Evolutionary conservation across 2,888 invertebrate species (phyloP).

Genomic region (Hoplodrina ambigua): DNA sequence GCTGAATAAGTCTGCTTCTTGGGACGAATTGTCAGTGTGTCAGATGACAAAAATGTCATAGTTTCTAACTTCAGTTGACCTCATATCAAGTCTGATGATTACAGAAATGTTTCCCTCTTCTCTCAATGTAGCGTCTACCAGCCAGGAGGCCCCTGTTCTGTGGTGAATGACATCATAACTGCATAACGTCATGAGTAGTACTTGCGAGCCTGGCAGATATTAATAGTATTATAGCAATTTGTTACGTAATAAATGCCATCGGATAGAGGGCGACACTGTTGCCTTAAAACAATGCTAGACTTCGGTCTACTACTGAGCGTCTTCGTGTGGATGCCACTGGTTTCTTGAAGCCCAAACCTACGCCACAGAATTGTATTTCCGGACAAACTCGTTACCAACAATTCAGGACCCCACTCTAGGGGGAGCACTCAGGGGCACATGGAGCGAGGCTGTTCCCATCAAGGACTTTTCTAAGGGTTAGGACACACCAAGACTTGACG

Average conservation of each 20-base stretch:
- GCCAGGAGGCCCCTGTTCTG: not conserved
- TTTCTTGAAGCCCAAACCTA: too few relatives aligned
- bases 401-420: not conserved
- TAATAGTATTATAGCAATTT: not conserved
- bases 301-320: not conserved
- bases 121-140: not conserved
- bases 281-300: not conserved
- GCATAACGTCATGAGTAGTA: not conserved
- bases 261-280: not conserved
- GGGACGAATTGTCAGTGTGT: too few relatives aligned
- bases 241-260: not conserved
- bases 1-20: too few relatives aligned
- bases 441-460: too few relatives aligned
- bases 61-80: too few relatives aligned
- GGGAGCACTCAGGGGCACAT: too few relatives aligned
- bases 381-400: not conserved
- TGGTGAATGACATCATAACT: not conserved
- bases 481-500: too few relatives aligned
- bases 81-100: too few relatives aligned
- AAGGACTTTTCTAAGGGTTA: too few relatives aligned
- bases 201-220: not conserved
- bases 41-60: too few relatives aligned
- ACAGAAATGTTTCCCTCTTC: not conserved
- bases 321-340: not conserved
- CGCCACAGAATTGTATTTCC: not conserved